Evolutionary conservation across 2,888 invertebrate species (phyloP).

Genomic region (Diarsia mendica): DNA sequence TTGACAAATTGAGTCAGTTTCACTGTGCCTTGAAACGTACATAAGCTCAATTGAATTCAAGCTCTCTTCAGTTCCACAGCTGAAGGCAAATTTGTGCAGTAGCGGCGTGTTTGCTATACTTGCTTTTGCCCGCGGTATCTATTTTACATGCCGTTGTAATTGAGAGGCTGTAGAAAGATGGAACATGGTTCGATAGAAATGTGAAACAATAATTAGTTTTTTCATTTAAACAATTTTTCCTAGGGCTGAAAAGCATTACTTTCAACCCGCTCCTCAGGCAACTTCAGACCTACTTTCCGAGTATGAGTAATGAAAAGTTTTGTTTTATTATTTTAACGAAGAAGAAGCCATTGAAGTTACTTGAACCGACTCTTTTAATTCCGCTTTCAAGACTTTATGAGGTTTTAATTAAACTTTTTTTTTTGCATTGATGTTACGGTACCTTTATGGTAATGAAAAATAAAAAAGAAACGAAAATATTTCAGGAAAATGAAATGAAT

Average conservation of each 20-base stretch:
- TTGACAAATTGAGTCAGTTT: conserved; percentile 25
- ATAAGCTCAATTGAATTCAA: conserved; percentile 19
- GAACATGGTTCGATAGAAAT: no score
- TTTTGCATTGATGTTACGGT: neutral
- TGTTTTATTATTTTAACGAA: neutral
- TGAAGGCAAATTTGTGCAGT: neutral
- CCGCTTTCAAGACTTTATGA: conserved; percentile 7
- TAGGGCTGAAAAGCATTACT: no score
- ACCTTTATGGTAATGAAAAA: neutral
- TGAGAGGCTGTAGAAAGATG: no score
- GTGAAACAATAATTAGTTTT: no score
- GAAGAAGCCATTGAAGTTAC: conserved; percentile 16
- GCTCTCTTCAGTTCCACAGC: neutral
- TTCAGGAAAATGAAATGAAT: conserved; percentile 5
- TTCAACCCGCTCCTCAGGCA: no score
- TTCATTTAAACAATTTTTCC: no score
- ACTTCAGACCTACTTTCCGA: no score
- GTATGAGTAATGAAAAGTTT: no score
- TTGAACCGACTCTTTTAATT: neutral
- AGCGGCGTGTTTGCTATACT: neutral
- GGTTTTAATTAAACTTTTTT: conserved; percentile 2
- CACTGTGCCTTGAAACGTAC: conserved; percentile 11
- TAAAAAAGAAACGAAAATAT: neutral
- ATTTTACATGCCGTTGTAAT: no score
- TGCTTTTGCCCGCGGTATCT: neutral